Percentiles rank a stretch among this genome's conserved stretches.
Evolutionary conservation across 2,113 vertebrate species (phyloP).

Genomic region (Microcebus jonahi): DNA sequence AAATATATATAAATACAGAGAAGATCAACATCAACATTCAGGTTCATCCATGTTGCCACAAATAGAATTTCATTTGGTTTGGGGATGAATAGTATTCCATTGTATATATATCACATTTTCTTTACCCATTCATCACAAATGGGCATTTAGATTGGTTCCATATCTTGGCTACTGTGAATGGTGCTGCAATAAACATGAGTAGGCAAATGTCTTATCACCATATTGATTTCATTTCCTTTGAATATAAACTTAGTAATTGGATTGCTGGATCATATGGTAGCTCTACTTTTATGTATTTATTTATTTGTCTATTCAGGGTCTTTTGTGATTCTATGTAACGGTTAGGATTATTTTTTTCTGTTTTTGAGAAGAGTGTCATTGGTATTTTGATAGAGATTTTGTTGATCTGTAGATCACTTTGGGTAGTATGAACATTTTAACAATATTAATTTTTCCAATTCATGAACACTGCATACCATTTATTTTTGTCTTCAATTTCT

Average conservation of each 20-base stretch:
- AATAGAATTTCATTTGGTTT: background rate
- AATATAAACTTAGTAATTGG: background rate
- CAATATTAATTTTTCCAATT: background rate
- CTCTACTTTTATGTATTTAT: background rate
- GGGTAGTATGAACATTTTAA: background rate
- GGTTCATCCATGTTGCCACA: background rate
- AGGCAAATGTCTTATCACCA: background rate
- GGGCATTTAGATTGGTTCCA: background rate
- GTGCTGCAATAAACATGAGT: background rate
- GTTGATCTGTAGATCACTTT: background rate
- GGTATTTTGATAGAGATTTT: background rate
- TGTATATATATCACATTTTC: background rate
- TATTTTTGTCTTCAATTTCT: background rate
- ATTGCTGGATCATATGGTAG: background rate
- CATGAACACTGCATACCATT: background rate
- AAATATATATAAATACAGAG: background rate
- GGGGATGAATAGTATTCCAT: background rate
- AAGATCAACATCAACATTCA: background rate
- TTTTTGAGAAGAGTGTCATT: background rate
- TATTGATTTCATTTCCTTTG: background rate
- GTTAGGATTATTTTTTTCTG: background rate
- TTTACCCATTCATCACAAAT: background rate
- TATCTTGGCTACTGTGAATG: background rate
- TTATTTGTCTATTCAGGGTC: background rate
- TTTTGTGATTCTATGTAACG: background rate